Evolutionary conservation across 2,113 vertebrate genomes (phyloP).

Genomic region (Odocoileus virginianus): DNA sequence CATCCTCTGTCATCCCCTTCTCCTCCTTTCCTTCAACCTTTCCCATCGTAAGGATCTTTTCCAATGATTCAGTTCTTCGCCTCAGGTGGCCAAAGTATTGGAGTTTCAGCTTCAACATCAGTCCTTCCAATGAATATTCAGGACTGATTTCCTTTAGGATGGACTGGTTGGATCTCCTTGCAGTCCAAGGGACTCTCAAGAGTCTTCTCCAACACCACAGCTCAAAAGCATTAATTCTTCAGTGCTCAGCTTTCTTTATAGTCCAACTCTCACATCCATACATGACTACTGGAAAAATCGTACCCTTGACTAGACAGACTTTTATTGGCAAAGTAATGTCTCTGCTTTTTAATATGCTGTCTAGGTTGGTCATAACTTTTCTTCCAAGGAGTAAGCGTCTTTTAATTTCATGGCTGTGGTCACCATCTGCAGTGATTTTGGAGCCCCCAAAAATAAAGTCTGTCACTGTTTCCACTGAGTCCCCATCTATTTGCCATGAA

Average conservation of each 20-base stretch:
- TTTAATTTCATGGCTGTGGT: not conserved
- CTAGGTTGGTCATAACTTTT: not conserved
- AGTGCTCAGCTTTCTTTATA: not conserved
- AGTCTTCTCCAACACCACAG: not conserved
- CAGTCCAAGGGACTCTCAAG: not conserved
- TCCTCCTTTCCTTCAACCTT: not conserved
- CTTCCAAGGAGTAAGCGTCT: not conserved
- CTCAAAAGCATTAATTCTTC: not conserved
- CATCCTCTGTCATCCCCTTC: not conserved
- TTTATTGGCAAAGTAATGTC: not conserved
- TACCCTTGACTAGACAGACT: fast-evolving
- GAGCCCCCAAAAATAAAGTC: not conserved
- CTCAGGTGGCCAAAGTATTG: not conserved
- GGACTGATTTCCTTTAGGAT: not conserved
- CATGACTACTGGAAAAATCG: not conserved
- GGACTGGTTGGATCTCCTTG: not conserved
- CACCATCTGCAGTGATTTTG: not conserved
- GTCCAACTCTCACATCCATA: not conserved
- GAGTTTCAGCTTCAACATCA: not conserved
- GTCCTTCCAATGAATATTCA: not conserved
- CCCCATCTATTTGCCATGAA: not conserved
- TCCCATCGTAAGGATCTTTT: not conserved
- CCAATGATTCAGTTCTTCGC: not conserved
- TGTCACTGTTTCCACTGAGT: not conserved
- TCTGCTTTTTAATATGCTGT: not conserved